Base-by-base conservation (phyloP, 2,113 vertebrate genomes). In the Tyto alba region DNA sequence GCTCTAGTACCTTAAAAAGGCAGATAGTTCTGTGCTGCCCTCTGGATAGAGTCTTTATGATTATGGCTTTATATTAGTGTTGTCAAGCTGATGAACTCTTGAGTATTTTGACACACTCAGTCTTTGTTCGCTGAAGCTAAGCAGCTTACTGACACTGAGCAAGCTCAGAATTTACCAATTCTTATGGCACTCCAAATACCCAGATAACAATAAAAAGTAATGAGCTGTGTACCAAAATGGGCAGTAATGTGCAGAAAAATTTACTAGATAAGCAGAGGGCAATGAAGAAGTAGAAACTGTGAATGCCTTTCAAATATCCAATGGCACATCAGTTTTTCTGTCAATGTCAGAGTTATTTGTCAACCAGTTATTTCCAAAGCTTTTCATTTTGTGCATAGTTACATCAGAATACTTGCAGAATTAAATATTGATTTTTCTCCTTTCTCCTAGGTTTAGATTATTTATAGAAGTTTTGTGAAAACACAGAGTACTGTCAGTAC, bases 381-480 rank as follows among this genome's bases (percentile, higher is more conserved):
- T 66, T 80, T 69, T 59, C 0, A 1, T 36, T 63, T 75, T 89
- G 79, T 90, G 13, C 7, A 34, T 40, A 41, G 26, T 16, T 94
- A 63, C 80, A 50, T 67, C 4, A 6, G 41, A 77, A 69, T 9
- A 10, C 22, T 59, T 91, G 17, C 25, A 66, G 30, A 88, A 34
- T 43, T 48, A 89, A 88, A 47, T 43, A 48, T 0, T 84, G 11
- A 1, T n/a, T n/a, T 60, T 72, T 22, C 6, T 5, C 1, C n/a
- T 71, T 78, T 88, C 23, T 69, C 9, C 19, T 56, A 26, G 34
- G 32, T 12, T 90, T 86, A 86, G 56, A 48, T 95, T 88, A 66
- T 93, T 93, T 89, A 55, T 71, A 73, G 80, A 87, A 96, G 47
- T 10, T 92, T 85, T 75, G 81, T 94, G 73, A 91, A 96, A 95